Conservation (phyloP, 2,113 vertebrate genomes). For the Poeciliopsis occidentalis region DNA sequence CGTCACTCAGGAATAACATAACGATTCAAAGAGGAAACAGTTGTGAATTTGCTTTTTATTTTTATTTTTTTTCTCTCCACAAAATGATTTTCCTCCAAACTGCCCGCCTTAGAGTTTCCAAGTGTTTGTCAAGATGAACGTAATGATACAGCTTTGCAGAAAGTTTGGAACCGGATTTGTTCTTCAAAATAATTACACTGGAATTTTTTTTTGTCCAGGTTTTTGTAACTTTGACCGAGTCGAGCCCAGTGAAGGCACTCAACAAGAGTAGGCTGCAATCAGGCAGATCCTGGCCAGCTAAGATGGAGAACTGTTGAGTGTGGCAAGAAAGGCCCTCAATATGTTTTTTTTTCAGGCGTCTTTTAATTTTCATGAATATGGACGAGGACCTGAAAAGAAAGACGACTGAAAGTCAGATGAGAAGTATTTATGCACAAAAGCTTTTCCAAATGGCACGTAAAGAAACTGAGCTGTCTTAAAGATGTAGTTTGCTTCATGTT, state of each 20-base stretch:
- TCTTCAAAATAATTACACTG: constrained; percentile 37
- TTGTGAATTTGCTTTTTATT: not conserved
- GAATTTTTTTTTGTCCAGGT: constrained; percentile 27
- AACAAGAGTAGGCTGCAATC: constrained; percentile 49
- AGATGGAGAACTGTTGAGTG: constrained; percentile 6
- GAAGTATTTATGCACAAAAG: not conserved
- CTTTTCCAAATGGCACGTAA: not conserved
- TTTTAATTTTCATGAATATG: constrained; percentile 17
- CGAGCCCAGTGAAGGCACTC: constrained; percentile 37
- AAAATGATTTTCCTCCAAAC: not conserved
- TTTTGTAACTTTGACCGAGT: constrained; percentile 36
- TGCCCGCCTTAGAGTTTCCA: not conserved
- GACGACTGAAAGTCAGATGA: constrained; percentile 10
- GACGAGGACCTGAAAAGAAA: not conserved
- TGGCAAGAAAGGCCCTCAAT: constrained; percentile 19
- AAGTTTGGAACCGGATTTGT: constrained; percentile 26
- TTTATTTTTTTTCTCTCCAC: not conserved
- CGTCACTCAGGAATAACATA: not conserved
- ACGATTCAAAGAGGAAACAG: not conserved
- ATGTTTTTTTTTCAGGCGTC: constrained; percentile 1
- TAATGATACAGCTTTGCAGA: not conserved
- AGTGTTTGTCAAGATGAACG: constrained; percentile 5
- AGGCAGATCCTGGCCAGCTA: constrained; percentile 24
- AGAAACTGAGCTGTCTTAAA: not conserved
- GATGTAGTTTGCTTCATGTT: constrained; percentile 3